Conservation (phyloP, 2,888 invertebrate species). For the Orthosia gothica region DNA sequence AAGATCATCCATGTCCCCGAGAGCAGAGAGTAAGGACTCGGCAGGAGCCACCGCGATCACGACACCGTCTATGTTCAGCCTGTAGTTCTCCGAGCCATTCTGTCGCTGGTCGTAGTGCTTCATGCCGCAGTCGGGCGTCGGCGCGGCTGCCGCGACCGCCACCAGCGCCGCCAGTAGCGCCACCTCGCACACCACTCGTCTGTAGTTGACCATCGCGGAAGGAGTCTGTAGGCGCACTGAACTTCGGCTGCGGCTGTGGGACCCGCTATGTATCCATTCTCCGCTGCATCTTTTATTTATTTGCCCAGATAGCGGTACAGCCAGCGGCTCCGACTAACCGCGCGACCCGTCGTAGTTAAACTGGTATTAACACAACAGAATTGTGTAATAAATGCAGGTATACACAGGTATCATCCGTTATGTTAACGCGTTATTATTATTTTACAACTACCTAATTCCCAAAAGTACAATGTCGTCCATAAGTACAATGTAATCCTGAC, state of each 20-base stretch:
- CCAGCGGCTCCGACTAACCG: constrained; percentile 77
- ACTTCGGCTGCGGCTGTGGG: constrained; percentile 76
- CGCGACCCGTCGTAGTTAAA: constrained; percentile 82
- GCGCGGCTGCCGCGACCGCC: constrained; percentile 73
- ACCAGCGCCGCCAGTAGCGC: constrained; percentile 74
- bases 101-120: constrained; percentile 94
- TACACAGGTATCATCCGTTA: constrained; percentile 53
- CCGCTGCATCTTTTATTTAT: constrained; percentile 91
- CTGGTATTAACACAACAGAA: constrained; percentile 84
- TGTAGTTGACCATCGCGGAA: constrained; percentile 89
- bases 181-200: constrained; percentile 85
- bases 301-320: constrained; percentile 90
- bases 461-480: background rate
- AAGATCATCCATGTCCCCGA: constrained; percentile 87
- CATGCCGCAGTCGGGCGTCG: constrained; percentile 72
- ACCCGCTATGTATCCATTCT: constrained; percentile 86
- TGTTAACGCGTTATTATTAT: constrained; percentile 23
- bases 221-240: constrained; percentile 83
- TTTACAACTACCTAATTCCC: constrained; percentile 14
- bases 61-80: constrained; percentile 94
- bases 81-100: constrained; percentile 94
- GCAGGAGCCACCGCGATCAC: constrained; percentile 93
- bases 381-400: constrained; percentile 77
- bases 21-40: constrained; percentile 91
- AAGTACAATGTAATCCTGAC: constrained; percentile 10